A percentile compares a stretch with the other conserved stretches of the same genome.
phyloP scores from a whole-genome alignment of 2,113 vertebrate genomes.

The Alligator sinensis region DNA sequence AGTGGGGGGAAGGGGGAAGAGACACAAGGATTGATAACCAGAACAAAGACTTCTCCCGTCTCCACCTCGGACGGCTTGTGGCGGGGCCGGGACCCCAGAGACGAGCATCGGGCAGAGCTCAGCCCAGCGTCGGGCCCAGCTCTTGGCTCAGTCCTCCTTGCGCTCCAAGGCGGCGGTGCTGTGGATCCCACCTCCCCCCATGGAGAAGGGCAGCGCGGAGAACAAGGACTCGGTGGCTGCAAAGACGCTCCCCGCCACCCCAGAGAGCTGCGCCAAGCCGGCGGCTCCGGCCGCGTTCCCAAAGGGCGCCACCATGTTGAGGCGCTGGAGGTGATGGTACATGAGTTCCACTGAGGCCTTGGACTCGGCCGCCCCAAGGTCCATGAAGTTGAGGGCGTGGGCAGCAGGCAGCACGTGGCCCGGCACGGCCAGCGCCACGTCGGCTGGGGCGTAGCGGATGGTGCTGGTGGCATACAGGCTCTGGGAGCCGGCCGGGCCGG shows the following conservation, averaged over 20 bases:
- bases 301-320: slow-evolving; percentile 84
- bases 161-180: slow-evolving; percentile 72
- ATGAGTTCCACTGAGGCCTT: slow-evolving; percentile 75
- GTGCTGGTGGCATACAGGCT: slow-evolving; percentile 89
- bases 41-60: not conserved
- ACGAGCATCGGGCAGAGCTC: slow-evolving; percentile 81
- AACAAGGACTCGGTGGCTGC: slow-evolving; percentile 54
- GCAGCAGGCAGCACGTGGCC: slow-evolving; percentile 60
- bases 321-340: slow-evolving; percentile 90
- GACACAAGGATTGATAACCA: not conserved
- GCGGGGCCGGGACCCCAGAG: not conserved
- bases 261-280: not conserved
- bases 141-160: slow-evolving; percentile 73
- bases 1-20: not conserved
- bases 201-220: slow-evolving; percentile 57
- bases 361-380: slow-evolving; percentile 73
- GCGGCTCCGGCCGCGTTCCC: slow-evolving; percentile 67
- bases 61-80: not conserved
- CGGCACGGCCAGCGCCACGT: slow-evolving; percentile 73
- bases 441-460: slow-evolving; percentile 90
- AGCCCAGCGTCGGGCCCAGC: slow-evolving; percentile 60
- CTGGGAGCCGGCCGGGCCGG: slow-evolving; percentile 66
- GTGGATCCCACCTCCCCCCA: slow-evolving; percentile 32
- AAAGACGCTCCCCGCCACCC: not conserved
- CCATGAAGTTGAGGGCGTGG: slow-evolving; percentile 65